Percentiles rank a stretch among this genome's conserved stretches.
These are phyloP conservation scores for Macrobrachium rosenbergii DNA, from an alignment of 1,140 invertebrate genomes.

Conservation along the genomic window DNA sequence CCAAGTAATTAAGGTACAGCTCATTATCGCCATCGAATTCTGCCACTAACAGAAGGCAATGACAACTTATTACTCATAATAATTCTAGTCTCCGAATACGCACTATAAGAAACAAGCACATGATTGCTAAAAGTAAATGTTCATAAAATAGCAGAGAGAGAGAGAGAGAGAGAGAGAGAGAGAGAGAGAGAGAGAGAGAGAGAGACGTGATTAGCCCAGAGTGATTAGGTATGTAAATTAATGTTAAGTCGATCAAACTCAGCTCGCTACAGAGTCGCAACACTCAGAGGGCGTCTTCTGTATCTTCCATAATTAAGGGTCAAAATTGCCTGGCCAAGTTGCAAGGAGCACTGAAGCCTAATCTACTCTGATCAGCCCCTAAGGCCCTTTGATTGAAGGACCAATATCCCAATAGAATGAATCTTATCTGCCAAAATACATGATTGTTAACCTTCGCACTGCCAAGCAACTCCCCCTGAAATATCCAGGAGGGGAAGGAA, in stretches of 20 bases:
- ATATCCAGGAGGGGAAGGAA: not conserved
- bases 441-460: conserved; percentile 48
- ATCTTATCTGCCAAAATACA: conserved; percentile 50
- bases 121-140: too few relatives aligned
- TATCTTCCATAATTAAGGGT: conserved; percentile 43
- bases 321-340: conserved; percentile 41
- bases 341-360: conserved; percentile 23
- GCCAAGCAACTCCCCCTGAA: not conserved
- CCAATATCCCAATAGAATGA: conserved; percentile 51
- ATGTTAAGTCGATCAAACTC: conserved; percentile 65
- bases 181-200: conserved; percentile 28
- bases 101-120: not conserved
- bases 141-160: not conserved
- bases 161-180: conserved; percentile 12
- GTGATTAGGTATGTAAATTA: conserved; percentile 65
- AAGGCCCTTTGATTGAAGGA: conserved; percentile 43
- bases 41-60: too few relatives aligned
- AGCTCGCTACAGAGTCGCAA: conserved; percentile 44
- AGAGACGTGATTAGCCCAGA: conserved; percentile 56
- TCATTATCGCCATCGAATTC: too few relatives aligned
- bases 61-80: too few relatives aligned
- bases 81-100: not conserved
- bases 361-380: conserved; percentile 53
- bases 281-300: conserved; percentile 27
- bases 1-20: too few relatives aligned